Evolutionary conservation across 2,888 invertebrate species (phyloP).

Genomic region (Brachyptera risi): DNA sequence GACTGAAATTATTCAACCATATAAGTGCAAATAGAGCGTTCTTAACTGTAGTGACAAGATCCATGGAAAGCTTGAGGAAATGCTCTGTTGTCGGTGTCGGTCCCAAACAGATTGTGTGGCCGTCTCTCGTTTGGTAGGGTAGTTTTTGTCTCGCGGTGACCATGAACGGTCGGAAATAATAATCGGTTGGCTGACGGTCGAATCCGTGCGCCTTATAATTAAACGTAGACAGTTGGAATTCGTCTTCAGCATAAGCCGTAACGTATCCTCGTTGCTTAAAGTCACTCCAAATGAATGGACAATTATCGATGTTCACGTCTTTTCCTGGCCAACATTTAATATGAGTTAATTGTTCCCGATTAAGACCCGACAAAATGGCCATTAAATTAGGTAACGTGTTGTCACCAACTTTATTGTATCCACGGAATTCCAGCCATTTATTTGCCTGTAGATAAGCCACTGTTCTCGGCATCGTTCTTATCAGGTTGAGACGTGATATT

Average conservation of each 20-base stretch:
- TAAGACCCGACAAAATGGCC: slow-evolving; percentile 71
- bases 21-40: slow-evolving; percentile 67
- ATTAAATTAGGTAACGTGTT: slow-evolving; percentile 90
- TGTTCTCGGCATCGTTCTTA: slow-evolving; percentile 71
- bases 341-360: slow-evolving; percentile 36
- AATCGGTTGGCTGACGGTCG: slow-evolving; percentile 69
- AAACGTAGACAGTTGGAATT: slow-evolving; percentile 66
- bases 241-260: slow-evolving; percentile 79
- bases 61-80: slow-evolving; percentile 62
- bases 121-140: slow-evolving; percentile 42
- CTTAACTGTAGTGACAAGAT: slow-evolving; percentile 61
- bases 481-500: slow-evolving; percentile 73
- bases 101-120: slow-evolving; percentile 57
- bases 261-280: slow-evolving; percentile 67
- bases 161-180: slow-evolving; percentile 72
- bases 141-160: slow-evolving; percentile 49
- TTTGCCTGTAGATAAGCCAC: slow-evolving; percentile 60
- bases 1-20: slow-evolving; percentile 75
- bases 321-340: slow-evolving; percentile 36
- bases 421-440: slow-evolving; percentile 67
- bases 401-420: slow-evolving; percentile 67
- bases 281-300: slow-evolving; percentile 72
- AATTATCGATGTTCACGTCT: slow-evolving; percentile 56
- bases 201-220: slow-evolving; percentile 73
- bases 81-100: slow-evolving; percentile 62